Evolutionary conservation across 1,140 invertebrate species (phyloP).

Genomic region (Bombus impatiens): DNA sequence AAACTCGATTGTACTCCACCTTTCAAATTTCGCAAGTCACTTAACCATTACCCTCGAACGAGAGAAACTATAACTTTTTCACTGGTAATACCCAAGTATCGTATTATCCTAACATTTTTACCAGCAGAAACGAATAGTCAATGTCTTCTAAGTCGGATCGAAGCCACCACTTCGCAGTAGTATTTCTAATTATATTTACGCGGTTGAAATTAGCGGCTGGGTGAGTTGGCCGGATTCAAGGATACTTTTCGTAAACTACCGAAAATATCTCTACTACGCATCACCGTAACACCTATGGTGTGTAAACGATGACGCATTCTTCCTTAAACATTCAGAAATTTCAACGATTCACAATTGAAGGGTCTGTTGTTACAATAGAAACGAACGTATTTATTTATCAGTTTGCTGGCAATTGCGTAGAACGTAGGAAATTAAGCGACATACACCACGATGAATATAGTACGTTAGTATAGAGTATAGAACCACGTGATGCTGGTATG

Average conservation of each 20-base stretch:
- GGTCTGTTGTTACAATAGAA: background rate
- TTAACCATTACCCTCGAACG: no score
- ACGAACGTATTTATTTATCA: background rate
- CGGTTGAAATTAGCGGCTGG: constrained; percentile 20
- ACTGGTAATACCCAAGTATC: background rate
- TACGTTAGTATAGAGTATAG: background rate
- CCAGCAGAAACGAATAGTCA: background rate
- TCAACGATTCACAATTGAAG: background rate
- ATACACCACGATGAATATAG: constrained; percentile 16
- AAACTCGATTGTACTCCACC: no score
- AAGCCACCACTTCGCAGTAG: background rate
- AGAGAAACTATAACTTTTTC: no score
- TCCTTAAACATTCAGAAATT: background rate
- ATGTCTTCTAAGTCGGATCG: background rate
- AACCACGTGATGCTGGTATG: constrained; percentile 45
- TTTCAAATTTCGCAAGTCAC: no score
- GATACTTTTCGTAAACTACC: constrained; percentile 34
- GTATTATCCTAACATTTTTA: background rate
- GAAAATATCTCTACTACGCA: constrained; percentile 28
- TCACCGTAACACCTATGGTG: background rate
- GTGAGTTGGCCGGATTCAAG: constrained; percentile 31
- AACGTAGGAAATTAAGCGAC: constrained; percentile 19
- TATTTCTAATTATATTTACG: constrained; percentile 41
- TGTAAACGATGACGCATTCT: background rate
- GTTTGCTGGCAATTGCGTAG: constrained; percentile 35